Evolutionary conservation across 2,888 invertebrate species (phyloP).

Genomic region (Thymelicus acteon): DNA sequence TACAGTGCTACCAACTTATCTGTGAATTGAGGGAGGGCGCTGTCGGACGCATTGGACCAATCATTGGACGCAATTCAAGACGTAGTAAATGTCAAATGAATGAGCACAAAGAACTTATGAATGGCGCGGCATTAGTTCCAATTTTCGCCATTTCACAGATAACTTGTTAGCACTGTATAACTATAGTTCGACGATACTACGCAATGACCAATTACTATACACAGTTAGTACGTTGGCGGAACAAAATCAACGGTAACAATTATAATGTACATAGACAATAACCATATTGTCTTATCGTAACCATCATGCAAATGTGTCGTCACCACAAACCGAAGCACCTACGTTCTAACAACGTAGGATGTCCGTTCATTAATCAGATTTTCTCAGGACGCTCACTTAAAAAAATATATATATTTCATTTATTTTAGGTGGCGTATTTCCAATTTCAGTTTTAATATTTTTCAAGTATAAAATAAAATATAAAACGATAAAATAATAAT

Average conservation of each 20-base stretch:
- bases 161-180: too few species aligned
- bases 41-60: too few species aligned
- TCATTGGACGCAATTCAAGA: too few species aligned
- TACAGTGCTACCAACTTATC: too few species aligned
- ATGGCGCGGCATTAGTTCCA: too few species aligned
- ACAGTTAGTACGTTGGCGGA: neutral
- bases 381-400: neutral
- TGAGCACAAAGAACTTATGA: too few species aligned
- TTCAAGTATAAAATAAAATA: neutral
- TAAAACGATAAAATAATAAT: neutral
- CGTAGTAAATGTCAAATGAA: too few species aligned
- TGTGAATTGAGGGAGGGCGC: too few species aligned
- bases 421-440: too few species aligned
- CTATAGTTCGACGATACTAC: too few species aligned
- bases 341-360: constrained; percentile 2
- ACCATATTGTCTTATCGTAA: constrained; percentile 8
- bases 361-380: neutral
- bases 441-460: neutral
- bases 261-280: constrained; percentile 9
- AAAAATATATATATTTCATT: neutral
- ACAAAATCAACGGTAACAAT: neutral
- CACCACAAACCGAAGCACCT: constrained; percentile 19
- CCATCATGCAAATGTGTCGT: constrained; percentile 17
- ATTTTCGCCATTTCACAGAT: too few species aligned
- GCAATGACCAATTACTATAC: neutral